phyloP scores from a whole-genome alignment of 2,797 vertebrate genomes.

The Lacerta viridis region DNA sequence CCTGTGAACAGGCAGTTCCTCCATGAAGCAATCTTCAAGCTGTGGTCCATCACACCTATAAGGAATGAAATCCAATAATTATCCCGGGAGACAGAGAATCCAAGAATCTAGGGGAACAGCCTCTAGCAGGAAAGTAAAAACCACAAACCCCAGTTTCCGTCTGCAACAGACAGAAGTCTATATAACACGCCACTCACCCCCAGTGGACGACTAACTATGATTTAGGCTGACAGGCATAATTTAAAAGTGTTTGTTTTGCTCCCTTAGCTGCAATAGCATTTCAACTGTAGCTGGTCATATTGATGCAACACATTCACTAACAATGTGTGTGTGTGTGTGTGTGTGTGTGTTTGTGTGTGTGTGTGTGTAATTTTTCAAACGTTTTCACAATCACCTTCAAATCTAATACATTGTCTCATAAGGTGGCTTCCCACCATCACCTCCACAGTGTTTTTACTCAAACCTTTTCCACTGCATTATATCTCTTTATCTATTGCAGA shows the following conservation, averaged over 20 bases:
- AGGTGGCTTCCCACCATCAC: too few species aligned
- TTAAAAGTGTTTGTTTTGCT: not conserved
- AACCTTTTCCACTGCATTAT: too few species aligned
- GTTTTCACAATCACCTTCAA: too few species aligned
- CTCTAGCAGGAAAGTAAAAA: not conserved
- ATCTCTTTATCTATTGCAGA: too few species aligned
- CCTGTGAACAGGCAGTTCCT: slow-evolving; percentile 10
- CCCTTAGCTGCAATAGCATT: not conserved
- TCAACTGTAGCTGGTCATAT: not conserved
- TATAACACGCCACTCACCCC: not conserved
- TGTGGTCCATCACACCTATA: slow-evolving; percentile 33
- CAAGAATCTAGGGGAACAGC: not conserved
- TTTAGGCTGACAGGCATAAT: not conserved
- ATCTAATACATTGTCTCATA: too few species aligned
- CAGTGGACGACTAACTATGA: not conserved
- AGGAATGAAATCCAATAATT: not conserved
- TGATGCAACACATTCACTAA: too few species aligned
- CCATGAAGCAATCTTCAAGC: slow-evolving; percentile 33
- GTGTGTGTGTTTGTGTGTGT: too few species aligned
- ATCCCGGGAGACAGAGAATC: not conserved
- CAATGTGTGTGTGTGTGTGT: too few species aligned
- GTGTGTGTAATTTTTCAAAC: too few species aligned
- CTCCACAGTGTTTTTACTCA: too few species aligned
- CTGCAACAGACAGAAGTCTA: not conserved
- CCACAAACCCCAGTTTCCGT: not conserved